Percentiles rank a stretch among this genome's conserved stretches.
phyloP scores from a whole-genome alignment of 2,797 vertebrate species.

The Thamnophis elegans region DNA sequence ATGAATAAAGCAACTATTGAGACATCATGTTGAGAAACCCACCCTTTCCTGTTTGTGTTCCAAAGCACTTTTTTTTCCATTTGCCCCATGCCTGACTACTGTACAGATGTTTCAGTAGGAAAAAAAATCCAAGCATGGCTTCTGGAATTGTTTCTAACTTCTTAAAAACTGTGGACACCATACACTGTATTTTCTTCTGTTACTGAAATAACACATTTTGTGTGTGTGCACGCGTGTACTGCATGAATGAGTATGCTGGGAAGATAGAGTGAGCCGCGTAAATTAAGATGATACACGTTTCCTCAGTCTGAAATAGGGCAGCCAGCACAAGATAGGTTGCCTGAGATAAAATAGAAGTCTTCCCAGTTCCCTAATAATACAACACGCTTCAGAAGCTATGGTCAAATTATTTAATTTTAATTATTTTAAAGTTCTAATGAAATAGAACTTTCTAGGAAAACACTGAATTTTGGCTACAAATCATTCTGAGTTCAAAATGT shows the following conservation, averaged over 20 bases:
- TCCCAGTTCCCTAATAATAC: neutral
- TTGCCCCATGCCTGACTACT: neutral
- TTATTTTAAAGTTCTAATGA: neutral
- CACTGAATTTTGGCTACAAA: neutral
- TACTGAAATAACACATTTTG: neutral
- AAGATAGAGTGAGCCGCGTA: neutral
- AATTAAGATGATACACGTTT: neutral
- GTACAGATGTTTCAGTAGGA: neutral
- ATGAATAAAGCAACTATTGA: neutral
- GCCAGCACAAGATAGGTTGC: neutral
- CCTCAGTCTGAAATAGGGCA: neutral
- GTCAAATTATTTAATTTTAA: neutral
- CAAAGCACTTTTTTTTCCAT: neutral
- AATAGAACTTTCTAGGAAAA: neutral
- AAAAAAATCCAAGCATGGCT: neutral
- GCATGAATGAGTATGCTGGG: neutral
- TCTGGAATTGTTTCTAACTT: neutral
- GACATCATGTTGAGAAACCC: neutral
- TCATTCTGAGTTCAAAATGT: neutral
- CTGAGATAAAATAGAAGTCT: neutral
- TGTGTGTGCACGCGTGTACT: neutral
- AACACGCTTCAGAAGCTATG: neutral
- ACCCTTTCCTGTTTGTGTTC: neutral
- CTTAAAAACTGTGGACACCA: neutral
- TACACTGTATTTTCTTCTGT: neutral